A percentile compares a stretch with the other conserved stretches of the same genome.
These are phyloP conservation scores for Daktulosphaira vitifoliae DNA, from an alignment of 1,140 invertebrate genomes.

Conservation along the genomic window DNA sequence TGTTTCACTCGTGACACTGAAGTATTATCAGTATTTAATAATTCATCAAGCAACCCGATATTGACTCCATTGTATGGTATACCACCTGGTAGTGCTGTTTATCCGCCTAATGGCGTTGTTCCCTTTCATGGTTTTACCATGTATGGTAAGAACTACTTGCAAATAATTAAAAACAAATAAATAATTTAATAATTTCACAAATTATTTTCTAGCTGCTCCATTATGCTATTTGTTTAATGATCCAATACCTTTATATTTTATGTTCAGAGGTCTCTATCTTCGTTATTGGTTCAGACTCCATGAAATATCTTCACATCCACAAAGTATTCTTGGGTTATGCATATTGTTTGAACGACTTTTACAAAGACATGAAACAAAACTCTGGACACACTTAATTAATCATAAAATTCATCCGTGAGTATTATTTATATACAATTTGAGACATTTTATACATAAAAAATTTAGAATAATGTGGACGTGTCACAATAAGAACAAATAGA, in stretches of 20 bases:
- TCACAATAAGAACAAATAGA: too few species aligned
- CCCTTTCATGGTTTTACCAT: constrained; percentile 96
- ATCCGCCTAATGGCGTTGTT: constrained; percentile 88
- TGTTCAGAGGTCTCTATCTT: constrained; percentile 84
- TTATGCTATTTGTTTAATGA: constrained; percentile 90
- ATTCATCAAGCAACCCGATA: constrained; percentile 51
- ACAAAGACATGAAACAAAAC: constrained; percentile 75
- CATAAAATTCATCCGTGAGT: constrained; percentile 86
- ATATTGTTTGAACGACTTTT: constrained; percentile 83
- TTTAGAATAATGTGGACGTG: too few species aligned
- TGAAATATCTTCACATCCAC: constrained; percentile 77
- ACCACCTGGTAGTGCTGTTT: constrained; percentile 55
- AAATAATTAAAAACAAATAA: too few species aligned
- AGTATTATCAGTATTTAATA: constrained; percentile 57
- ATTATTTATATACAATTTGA: neutral
- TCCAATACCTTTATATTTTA: constrained; percentile 74
- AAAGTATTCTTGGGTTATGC: constrained; percentile 74
- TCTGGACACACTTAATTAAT: constrained; percentile 83
- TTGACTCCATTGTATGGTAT: constrained; percentile 57
- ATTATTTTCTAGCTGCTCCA: constrained; percentile 64
- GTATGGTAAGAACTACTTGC: constrained; percentile 62
- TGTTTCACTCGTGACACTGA: constrained; percentile 85
- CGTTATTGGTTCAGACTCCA: constrained; percentile 87
- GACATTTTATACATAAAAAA: too few species aligned
- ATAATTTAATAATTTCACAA: too few species aligned